phyloP scores from a whole-genome alignment of 2,113 vertebrate species.

The Aythya baeri region DNA sequence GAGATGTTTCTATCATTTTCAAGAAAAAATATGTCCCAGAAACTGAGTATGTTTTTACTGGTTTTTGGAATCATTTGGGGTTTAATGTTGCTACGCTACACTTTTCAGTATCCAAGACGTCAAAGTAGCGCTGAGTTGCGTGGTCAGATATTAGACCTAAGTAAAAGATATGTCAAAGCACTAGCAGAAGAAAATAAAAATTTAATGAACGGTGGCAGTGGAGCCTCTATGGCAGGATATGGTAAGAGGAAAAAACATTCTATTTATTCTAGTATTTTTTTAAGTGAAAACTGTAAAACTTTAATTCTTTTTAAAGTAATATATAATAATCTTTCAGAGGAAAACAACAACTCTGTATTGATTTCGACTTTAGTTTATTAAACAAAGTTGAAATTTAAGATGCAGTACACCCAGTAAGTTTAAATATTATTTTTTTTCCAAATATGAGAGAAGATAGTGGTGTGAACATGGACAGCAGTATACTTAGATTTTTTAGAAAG shows the following conservation, averaged over 20 bases:
- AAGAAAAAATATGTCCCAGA: conserved; percentile 95
- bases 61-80: conserved; percentile 94
- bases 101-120: conserved; percentile 90
- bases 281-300: neutral
- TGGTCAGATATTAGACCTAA: conserved; percentile 95
- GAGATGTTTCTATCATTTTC: conserved; percentile 89
- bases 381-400: neutral
- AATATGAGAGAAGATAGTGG: neutral
- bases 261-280: neutral
- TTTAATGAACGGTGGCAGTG: conserved; percentile 80
- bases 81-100: conserved; percentile 92
- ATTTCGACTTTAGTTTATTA: neutral
- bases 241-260: conserved; percentile 77
- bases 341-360: neutral
- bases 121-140: conserved; percentile 93
- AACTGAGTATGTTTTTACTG: conserved; percentile 91
- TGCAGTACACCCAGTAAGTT: neutral
- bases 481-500: neutral
- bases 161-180: conserved; percentile 94
- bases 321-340: neutral
- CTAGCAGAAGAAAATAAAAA: conserved; percentile 94
- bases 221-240: conserved; percentile 92
- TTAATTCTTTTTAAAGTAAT: neutral
- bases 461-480: neutral
- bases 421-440: neutral